These are phyloP conservation scores for Cotesia typhae DNA, from an alignment of 1,140 invertebrate species.

Conservation along the genomic window DNA sequence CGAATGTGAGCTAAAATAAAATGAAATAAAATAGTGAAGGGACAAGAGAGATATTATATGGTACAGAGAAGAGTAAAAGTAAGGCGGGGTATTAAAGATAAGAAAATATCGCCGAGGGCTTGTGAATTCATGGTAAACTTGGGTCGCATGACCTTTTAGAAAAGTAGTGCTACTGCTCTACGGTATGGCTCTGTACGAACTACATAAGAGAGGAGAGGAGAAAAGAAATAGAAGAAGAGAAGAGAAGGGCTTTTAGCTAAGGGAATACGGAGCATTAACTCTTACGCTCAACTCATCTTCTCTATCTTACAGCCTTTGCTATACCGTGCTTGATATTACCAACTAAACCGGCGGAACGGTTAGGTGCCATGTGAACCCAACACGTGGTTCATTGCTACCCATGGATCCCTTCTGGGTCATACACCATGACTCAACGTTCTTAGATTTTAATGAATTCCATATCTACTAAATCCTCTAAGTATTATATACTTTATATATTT, in stretches of 20 bases:
- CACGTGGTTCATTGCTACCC: conserved; percentile 8
- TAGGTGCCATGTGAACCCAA: neutral
- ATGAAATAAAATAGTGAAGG: too few species aligned
- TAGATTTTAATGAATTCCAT: conserved; percentile 9
- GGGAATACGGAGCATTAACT: conserved; percentile 46
- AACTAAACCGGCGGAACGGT: neutral
- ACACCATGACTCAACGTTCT: neutral
- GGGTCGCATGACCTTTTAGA: conserved; percentile 41
- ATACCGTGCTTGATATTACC: conserved; percentile 33
- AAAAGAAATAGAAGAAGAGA: conserved; percentile 26
- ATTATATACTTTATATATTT: too few species aligned
- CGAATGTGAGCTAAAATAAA: too few species aligned
- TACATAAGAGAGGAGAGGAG: neutral
- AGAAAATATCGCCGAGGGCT: conserved; percentile 31
- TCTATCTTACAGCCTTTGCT: neutral
- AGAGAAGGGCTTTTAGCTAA: conserved; percentile 44
- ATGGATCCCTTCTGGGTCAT: neutral
- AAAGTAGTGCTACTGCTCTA: conserved; percentile 36
- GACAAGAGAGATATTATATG: too few species aligned
- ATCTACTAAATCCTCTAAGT: neutral
- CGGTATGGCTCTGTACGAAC: neutral
- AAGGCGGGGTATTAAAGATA: conserved; percentile 15
- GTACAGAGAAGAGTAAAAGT: neutral
- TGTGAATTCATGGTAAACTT: conserved; percentile 43
- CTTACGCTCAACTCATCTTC: neutral